These are phyloP conservation scores for Balaeniceps rex DNA, from an alignment of 2,113 vertebrate species.

Conservation along the genomic window DNA sequence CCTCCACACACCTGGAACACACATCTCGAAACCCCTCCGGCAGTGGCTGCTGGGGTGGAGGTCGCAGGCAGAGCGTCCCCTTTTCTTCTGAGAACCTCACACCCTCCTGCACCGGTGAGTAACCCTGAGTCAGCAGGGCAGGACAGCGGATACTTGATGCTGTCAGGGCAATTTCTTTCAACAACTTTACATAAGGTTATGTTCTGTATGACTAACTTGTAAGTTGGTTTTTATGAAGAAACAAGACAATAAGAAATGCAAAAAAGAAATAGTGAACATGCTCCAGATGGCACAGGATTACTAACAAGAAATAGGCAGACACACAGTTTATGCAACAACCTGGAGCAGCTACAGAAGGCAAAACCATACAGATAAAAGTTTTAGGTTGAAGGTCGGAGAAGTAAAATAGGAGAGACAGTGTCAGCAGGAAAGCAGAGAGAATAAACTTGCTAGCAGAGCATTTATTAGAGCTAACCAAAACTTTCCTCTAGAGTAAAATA, in stretches of 20 bases:
- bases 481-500: not conserved
- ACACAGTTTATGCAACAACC: not conserved
- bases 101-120: not conserved
- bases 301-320: not conserved
- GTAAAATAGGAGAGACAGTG: not conserved
- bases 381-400: not conserved
- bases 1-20: not conserved
- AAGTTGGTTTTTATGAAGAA: not conserved
- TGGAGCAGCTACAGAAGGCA: not conserved
- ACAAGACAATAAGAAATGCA: not conserved
- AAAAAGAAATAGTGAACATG: not conserved
- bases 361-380: not conserved
- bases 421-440: not conserved
- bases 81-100: not conserved
- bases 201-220: not conserved
- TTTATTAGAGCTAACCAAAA: not conserved
- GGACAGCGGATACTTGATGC: not conserved
- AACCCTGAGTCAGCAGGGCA: not conserved
- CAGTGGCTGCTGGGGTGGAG: not conserved
- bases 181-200: not conserved
- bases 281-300: not conserved
- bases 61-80: fast-evolving
- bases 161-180: not conserved
- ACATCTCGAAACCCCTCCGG: not conserved
- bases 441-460: not conserved